These are phyloP conservation scores for Paracentrotus lividus DNA, from an alignment of 53 echinoderm and acorn worm species.

Conservation along the genomic window DNA sequence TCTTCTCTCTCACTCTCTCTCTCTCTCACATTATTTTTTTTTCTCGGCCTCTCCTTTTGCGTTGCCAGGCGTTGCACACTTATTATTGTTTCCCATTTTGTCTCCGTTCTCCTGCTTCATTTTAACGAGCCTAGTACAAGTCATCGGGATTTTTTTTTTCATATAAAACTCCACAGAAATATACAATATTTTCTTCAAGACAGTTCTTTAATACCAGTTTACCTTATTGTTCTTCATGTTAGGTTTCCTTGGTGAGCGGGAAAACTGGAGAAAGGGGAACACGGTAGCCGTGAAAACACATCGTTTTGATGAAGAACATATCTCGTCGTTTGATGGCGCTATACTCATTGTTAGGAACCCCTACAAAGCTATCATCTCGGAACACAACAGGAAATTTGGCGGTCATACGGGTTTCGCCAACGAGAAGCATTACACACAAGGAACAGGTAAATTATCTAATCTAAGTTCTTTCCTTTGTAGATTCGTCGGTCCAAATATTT, in stretches of 20 bases:
- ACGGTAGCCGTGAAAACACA: conserved; percentile 93
- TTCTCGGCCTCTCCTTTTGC: too few relatives aligned
- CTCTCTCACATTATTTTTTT: conserved; percentile 15
- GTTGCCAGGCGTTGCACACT: too few relatives aligned
- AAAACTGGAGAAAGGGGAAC: conserved; percentile 89
- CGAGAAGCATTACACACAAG: conserved; percentile 89
- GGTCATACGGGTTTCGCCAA: conserved; percentile 94
- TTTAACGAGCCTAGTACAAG: background rate
- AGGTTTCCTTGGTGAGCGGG: conserved; percentile 93
- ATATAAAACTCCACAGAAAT: background rate
- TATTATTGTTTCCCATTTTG: background rate
- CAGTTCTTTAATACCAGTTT: too few relatives aligned
- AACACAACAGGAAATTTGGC: conserved; percentile 96
- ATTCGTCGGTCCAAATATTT: too few relatives aligned
- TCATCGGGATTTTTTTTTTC: background rate
- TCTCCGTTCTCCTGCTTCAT: background rate
- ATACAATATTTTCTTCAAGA: too few relatives aligned
- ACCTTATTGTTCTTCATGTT: too few relatives aligned
- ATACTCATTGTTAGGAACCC: conserved; percentile 92
- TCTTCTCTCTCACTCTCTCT: background rate
- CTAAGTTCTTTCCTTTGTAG: background rate
- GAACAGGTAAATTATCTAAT: conserved; percentile 78
- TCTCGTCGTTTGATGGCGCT: conserved; percentile 78
- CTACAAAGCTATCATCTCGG: conserved; percentile 93
- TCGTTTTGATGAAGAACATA: conserved; percentile 92